Evolutionary conservation across 2,113 vertebrate genomes (phyloP), one percentile per base, ranked within the genome.

Genomic region (Macrotus californicus): DNA sequence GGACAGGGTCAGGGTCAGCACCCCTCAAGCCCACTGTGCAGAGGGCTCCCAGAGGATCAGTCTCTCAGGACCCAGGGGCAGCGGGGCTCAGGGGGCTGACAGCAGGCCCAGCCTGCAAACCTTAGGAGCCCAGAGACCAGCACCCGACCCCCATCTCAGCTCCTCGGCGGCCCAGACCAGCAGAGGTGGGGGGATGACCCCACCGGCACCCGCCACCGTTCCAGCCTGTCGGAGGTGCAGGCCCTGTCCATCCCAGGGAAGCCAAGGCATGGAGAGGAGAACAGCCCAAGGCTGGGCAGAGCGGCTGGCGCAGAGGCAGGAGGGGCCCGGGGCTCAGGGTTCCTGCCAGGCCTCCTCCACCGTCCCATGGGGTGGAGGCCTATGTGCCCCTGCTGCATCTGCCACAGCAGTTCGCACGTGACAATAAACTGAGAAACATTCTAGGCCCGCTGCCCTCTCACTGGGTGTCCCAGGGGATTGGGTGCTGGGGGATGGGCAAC

Each of bases 381-480:
- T 18, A 6, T 0, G 0, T 3, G 31, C 69, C 79, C 54, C 29
- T 2, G 50, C 67, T 15, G 3, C 13, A 21, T 14, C 77, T 29
- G 1, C 50, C 52, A 39, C 39, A 21, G 24, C 41, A 9, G 2
- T 9, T 29, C 59, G 21, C 19, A 11, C 8, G 11, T 9, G 15
- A 31, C 19, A 36, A 79, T 5, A 36, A 59, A 11, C 18, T 3
- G 29, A 56, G 82, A 16, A 22, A 19, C 26, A 10, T 43, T 29
- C 52, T 5, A 12, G 69, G 73, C 22, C 22, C 19, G 1, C 46
- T 3, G 75, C 72, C 54, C 77, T 39, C 48, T 34, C 80, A 21
- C 7, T 0, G 13, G n/a, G 21, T 10, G 48, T 22, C 3, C 5
- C 15, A 29, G 29, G 1, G 31, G 0, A 5, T 7, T 5, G 3